Conservation (phyloP, 1,140 invertebrate species). For the Bombus picipes region DNA sequence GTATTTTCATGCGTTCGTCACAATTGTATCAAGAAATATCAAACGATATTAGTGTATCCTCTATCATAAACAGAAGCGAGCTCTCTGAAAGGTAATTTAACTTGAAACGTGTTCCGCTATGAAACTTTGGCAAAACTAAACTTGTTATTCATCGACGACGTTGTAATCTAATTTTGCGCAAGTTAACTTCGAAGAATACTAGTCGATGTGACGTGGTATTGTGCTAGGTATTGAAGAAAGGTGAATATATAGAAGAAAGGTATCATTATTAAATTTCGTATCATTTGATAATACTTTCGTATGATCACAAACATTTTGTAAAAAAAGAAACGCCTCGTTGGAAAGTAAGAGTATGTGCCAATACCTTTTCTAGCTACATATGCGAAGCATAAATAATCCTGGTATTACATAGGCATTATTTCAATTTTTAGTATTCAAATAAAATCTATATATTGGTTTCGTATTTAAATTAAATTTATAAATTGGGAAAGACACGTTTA, state of each 20-base stretch:
- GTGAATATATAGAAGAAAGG: neutral
- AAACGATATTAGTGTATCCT: neutral
- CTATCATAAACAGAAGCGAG: neutral
- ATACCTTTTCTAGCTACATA: neutral
- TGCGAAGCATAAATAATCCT: neutral
- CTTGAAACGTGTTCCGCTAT: neutral
- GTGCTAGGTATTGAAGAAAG: neutral
- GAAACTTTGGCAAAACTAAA: conserved; percentile 16
- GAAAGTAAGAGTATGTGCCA: neutral
- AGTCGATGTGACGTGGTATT: neutral
- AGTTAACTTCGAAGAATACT: conserved; percentile 13
- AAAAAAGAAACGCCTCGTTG: neutral
- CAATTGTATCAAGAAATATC: neutral
- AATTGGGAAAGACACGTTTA: neutral
- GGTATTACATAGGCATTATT: too few relatives aligned
- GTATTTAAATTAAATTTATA: neutral
- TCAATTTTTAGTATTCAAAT: neutral
- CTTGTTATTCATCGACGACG: conserved; percentile 22
- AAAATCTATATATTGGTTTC: too few relatives aligned
- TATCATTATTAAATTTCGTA: too few relatives aligned
- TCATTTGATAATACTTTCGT: neutral
- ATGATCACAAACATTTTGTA: neutral
- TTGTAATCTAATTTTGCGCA: conserved; percentile 25
- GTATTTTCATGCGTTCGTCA: neutral
- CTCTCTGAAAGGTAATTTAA: conserved; percentile 17